Conservation (phyloP, 2,888 invertebrate species). For the Augiades crinisus region DNA sequence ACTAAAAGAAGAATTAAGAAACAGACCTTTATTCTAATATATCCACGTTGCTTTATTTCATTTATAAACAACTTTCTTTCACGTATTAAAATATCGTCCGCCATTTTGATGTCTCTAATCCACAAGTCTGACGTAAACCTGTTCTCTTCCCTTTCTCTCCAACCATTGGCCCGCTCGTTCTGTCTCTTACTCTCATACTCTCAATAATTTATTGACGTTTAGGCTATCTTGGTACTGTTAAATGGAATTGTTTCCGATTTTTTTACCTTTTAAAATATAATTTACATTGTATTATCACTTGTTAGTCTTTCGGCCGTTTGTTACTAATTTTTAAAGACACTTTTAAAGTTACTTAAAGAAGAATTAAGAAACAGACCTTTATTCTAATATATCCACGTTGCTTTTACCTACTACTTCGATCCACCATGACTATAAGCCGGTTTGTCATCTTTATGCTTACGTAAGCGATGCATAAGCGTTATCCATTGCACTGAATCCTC, state of each 20-base stretch:
- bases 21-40: background rate
- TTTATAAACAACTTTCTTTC: background rate
- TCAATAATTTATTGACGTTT: background rate
- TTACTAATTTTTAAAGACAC: no score
- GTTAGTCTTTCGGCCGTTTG: no score
- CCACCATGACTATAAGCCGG: background rate
- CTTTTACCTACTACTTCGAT: background rate
- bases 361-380: no score
- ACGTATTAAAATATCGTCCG: constrained; percentile 17
- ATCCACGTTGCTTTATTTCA: background rate
- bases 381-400: background rate
- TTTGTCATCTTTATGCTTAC: background rate
- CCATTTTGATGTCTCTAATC: constrained; percentile 32
- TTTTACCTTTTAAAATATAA: background rate
- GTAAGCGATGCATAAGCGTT: background rate
- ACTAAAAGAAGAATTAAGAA: no score
- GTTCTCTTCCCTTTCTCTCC: constrained; percentile 19
- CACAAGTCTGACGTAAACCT: constrained; percentile 17
- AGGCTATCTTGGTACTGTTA: no score
- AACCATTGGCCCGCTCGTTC: background rate
- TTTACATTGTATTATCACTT: no score
- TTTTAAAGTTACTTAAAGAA: no score
- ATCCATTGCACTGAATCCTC: constrained; percentile 5
- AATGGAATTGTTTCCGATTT: no score
- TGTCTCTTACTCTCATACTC: background rate